Evolutionary conservation across 2,113 vertebrate genomes (phyloP), one percentile per base, ranked within the genome.

Genomic region (Dasyurus viverrinus): DNA sequence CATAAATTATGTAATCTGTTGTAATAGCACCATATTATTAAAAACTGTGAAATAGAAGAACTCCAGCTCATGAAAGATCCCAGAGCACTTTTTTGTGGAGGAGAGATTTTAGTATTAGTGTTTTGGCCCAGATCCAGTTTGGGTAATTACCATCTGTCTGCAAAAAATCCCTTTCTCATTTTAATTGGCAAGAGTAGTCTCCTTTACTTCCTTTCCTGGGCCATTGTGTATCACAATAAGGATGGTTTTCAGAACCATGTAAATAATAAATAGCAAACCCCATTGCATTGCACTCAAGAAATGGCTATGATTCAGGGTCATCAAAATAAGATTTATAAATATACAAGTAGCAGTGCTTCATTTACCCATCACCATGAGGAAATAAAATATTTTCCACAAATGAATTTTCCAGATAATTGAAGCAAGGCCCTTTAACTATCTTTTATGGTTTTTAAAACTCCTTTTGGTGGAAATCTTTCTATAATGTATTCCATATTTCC

Each of bases 241-340:
- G 91, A 94, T 91, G 54, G 54, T 93, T 95, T 95, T 25, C 52
- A 93, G 55, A 84, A 95, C 48, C 54, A 92, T 11, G 1, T 97
- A 95, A 96, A 95, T 96, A 95, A 96, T 94, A 97, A 93, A 95
- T 91, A 95, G 68, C 91, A 95, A 3, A 84, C 23, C 89, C 95
- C 90, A 91, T 27, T 54, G 46, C 90, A 90, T n/a, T 93, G 91
- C 60, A 91, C 46, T 48, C 89, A 94, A 36, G 53, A 96, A 94
- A 94, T 91, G 47, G 26, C 68, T 23, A 19, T 46, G 90, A 96
- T 76, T 95, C 27, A 92, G 27, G 53, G 8, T 3, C 53, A 19
- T 46, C 53, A 89, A 89, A 95, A 94, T 50, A 92, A 46, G 25
- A 90, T 96, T 84, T 89, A n/a, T 90, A 96, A 95, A 94, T 92